Evolutionary conservation across 2,888 invertebrate genomes (phyloP).

Genomic region (Pseudolycoriella hygida): DNA sequence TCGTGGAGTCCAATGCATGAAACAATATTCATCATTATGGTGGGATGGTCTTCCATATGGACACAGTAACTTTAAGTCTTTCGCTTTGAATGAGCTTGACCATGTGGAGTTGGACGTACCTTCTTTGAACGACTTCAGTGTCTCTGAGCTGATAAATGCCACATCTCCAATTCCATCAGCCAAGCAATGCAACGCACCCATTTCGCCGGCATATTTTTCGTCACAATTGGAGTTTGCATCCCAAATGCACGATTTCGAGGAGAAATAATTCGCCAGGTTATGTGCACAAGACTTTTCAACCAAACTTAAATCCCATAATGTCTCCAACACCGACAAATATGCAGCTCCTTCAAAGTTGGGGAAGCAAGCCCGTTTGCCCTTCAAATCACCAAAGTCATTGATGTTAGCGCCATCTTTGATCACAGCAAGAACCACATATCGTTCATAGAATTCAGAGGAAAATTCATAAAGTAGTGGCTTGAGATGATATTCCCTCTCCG

Average conservation of each 20-base stretch:
- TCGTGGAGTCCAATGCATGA: slow-evolving; percentile 46
- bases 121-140: slow-evolving; percentile 41
- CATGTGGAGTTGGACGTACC: slow-evolving; percentile 30
- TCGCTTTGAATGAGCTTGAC: slow-evolving; percentile 21
- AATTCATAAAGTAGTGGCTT: slow-evolving; percentile 22
- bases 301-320: slow-evolving; percentile 30
- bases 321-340: slow-evolving; percentile 39
- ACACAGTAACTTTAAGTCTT: slow-evolving; percentile 39
- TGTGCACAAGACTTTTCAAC: slow-evolving; percentile 18
- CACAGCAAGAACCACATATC: slow-evolving; percentile 40
- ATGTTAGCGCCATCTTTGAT: slow-evolving; percentile 40
- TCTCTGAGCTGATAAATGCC: slow-evolving; percentile 51
- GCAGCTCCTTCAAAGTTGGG: slow-evolving; percentile 61
- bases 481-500: slow-evolving; percentile 36
- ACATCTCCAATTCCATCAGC: slow-evolving; percentile 53
- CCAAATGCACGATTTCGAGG: slow-evolving; percentile 46
- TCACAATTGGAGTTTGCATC: slow-evolving; percentile 24
- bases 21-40: slow-evolving; percentile 29
- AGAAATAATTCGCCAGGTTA: slow-evolving; percentile 34
- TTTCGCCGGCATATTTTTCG: slow-evolving; percentile 33
- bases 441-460: slow-evolving; percentile 21
- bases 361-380: slow-evolving; percentile 59
- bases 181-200: slow-evolving; percentile 46
- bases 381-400: slow-evolving; percentile 39
- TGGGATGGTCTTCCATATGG: slow-evolving; percentile 17